These are phyloP conservation scores for Rhabdomys dilectus DNA, from an alignment of 2,113 vertebrate genomes.

Conservation along the genomic window DNA sequence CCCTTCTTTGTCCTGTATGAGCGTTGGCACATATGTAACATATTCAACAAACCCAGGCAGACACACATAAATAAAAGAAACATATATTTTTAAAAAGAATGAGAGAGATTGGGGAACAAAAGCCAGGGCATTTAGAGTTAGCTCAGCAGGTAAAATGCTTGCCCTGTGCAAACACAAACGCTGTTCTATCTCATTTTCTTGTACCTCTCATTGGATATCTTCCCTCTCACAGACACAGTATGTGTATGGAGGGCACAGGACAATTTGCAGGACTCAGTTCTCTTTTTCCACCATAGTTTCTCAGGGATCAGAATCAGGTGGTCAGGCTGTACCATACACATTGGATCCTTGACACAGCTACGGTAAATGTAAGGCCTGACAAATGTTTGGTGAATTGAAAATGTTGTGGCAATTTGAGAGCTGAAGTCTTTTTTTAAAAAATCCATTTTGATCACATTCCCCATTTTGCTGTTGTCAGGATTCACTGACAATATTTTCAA, in stretches of 20 bases:
- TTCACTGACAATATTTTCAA: background rate
- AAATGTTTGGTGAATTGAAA: conserved; percentile 81
- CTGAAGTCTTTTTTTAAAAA: too few relatives aligned
- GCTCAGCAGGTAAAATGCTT: background rate
- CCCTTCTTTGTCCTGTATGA: background rate
- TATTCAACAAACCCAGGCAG: background rate
- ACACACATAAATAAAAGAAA: background rate
- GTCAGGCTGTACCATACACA: too few relatives aligned
- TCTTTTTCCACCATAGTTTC: too few relatives aligned
- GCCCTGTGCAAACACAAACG: background rate
- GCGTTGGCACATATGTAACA: background rate
- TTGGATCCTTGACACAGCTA: conserved; percentile 74
- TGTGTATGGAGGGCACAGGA: too few relatives aligned
- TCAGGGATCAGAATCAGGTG: too few relatives aligned
- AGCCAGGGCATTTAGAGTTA: background rate
- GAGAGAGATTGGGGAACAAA: background rate
- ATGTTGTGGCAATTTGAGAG: conserved; percentile 56
- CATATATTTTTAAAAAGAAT: background rate
- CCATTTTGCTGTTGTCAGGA: conserved; percentile 8
- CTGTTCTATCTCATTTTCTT: background rate
- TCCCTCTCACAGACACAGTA: background rate
- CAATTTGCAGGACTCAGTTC: too few relatives aligned
- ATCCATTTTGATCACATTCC: conserved; percentile 15
- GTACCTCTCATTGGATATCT: too few relatives aligned
- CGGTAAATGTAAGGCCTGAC: conserved; percentile 83